Evolutionary conservation across 2,797 vertebrate species (phyloP), one percentile per base, ranked within the genome.

Genomic region (Coilia nasus): DNA sequence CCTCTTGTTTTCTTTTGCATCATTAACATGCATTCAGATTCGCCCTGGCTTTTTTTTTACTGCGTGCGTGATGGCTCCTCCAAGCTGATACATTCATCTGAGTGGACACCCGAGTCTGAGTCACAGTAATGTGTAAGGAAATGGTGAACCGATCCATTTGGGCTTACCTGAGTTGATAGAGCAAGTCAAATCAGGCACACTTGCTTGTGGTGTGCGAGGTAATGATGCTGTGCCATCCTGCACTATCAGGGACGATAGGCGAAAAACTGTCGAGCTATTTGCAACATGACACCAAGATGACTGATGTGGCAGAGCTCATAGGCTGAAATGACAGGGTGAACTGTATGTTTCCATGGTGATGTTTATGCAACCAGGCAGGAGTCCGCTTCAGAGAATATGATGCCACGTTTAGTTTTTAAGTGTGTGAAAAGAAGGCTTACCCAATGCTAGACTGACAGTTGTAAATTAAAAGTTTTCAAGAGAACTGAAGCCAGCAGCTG

Each of bases 171-270:
- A 85, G 89, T 86, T 85, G 87, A 87, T 89, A 85, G 88, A 57
- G 84, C 60, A 5, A 71, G 71, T 86, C 88, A 57, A 0, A 62
- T 86, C 88, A 57, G 83, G 64, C 17, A 46, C 84, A 85, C 88
- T 91, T 87, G 84, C 91, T 90, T 91, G 87, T 90, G 91, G 87
- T 90, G 84, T 83, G 89, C 88, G 88, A 88, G 88, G 85, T 90
- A 91, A 92, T 91, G 90, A 90, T 85, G 90, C 87, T 67, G 3
- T 19, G 17, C 5, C 25, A 25, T 59, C 41, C 46, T 83, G 81
- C 44, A 62, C 54, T 47, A 35, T 64, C 17, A n/a, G 19, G 28
- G 1, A 25, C 19, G 17, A 41, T 56, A 7, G 11, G 54, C 2
- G 57, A 31, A 23, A 57, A 44, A 3, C 62, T 21, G 14, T 14